phyloP scores from a whole-genome alignment of 2,113 vertebrate genomes.

The cattle (Bos taurus) region DNA sequence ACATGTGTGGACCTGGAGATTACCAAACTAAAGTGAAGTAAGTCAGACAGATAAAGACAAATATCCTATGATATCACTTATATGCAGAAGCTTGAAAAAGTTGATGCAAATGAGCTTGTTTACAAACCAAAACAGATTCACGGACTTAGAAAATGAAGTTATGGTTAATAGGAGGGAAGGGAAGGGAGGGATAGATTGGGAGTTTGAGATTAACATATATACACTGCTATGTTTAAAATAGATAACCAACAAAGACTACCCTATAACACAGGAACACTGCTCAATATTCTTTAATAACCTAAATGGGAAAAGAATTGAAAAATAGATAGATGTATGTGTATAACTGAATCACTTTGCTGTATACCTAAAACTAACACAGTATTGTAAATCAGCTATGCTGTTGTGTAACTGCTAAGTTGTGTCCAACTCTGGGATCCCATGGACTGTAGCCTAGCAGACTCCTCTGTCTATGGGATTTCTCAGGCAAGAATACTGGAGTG shows the following conservation, averaged over 20 bases:
- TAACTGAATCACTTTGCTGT: neutral
- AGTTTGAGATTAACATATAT: neutral
- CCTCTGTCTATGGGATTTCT: neutral
- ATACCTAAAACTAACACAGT: neutral
- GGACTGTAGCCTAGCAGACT: neutral
- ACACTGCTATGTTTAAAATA: neutral
- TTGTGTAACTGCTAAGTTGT: neutral
- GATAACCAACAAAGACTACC: neutral
- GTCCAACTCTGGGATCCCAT: neutral
- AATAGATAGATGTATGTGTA: too few species aligned
- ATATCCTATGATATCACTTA: neutral
- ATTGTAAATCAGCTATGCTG: neutral
- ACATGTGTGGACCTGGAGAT: neutral
- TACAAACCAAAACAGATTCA: neutral
- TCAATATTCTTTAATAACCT: neutral
- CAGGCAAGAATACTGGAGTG: neutral
- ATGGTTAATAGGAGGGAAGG: neutral
- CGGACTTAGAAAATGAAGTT: neutral
- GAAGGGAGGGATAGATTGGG: neutral
- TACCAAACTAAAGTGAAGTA: neutral
- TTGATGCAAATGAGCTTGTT: neutral
- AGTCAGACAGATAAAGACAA: neutral
- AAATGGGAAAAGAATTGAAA: neutral
- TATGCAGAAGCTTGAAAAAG: neutral
- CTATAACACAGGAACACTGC: neutral